Conservation (phyloP, 2,888 invertebrate species). For the Lymantria monacha region DNA sequence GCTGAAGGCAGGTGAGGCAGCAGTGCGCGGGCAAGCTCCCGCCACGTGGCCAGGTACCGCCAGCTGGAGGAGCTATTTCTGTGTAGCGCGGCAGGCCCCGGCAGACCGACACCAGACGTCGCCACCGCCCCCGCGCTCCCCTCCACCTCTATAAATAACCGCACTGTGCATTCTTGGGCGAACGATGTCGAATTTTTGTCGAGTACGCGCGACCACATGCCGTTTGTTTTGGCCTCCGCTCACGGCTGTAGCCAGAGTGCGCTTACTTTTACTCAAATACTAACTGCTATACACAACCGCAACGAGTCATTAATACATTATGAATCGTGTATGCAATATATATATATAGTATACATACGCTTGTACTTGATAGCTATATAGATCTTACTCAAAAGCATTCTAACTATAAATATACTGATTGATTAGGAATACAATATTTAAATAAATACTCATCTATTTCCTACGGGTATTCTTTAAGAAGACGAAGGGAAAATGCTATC, state of each 20-base stretch:
- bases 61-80: constrained; percentile 81
- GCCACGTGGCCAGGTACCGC: constrained; percentile 79
- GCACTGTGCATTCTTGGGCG: constrained; percentile 81
- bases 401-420: no score
- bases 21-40: constrained; percentile 43
- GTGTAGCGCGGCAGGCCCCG: constrained; percentile 84
- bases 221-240: constrained; percentile 74
- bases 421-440: no score
- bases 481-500: no score
- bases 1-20: constrained; percentile 47
- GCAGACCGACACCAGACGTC: constrained; percentile 83
- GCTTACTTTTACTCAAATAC: constrained; percentile 13
- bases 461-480: no score
- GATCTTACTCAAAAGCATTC: no score
- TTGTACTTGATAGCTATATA: no score
- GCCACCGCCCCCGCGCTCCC: constrained; percentile 81
- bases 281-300: not conserved
- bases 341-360: no score
- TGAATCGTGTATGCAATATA: no score
- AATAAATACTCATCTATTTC: no score
- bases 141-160: constrained; percentile 76
- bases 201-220: constrained; percentile 81
- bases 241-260: constrained; percentile 27
- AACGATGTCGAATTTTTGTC: constrained; percentile 82
- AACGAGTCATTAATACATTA: not conserved